Base-by-base conservation (phyloP, 2,797 vertebrate species). In the Peromyscus attwateri region DNA sequence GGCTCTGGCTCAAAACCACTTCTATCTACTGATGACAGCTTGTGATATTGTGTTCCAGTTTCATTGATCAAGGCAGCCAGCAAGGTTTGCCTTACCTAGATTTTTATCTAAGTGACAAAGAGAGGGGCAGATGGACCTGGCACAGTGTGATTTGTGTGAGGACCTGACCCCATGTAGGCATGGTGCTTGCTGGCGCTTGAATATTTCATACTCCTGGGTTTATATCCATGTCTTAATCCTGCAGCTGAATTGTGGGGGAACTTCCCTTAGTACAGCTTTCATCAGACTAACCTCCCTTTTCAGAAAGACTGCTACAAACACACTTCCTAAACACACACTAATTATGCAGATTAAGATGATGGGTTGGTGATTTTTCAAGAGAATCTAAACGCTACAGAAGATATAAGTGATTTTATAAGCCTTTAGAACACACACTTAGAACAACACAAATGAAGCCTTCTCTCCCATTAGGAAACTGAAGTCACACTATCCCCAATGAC, bases 401-500 rank as follows among this genome's bases (percentile, higher is more conserved):
- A 91, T 68, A 31, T 52, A 96, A 83, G 71, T 0, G 0, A 75
- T 85, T 97, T 92, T 96, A 79, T 79, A 92, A 93, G 71, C 91
- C 91, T 93, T 97, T 91, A 95, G 95, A 96, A 95, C 76, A 85
- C n/a, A 76, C 40, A 91, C 76, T 96, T 95, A 89, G 49, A 87
- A 57, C 49, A 80, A 88, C 93, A 68, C 46, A 90, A 96, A 95
- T 11, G 91, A 95, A 49, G 57, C 52, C 64, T 97, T 96, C 93
- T 91, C 92, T 98, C 93, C 93, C 96, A 93, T 94, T 95, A 95
- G 97, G 97, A 92, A 97, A 93, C 80, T 93, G 91, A 94, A 97
- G 89, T 96, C 93, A 93, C 95, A 96, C 97, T 97, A 98, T 97
- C 97, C 97, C 96, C 94, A 97, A 89, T 95, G 96, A 97, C 92